phyloP scores from a whole-genome alignment of 2,888 invertebrate species.

The Flexamia atlantica region DNA sequence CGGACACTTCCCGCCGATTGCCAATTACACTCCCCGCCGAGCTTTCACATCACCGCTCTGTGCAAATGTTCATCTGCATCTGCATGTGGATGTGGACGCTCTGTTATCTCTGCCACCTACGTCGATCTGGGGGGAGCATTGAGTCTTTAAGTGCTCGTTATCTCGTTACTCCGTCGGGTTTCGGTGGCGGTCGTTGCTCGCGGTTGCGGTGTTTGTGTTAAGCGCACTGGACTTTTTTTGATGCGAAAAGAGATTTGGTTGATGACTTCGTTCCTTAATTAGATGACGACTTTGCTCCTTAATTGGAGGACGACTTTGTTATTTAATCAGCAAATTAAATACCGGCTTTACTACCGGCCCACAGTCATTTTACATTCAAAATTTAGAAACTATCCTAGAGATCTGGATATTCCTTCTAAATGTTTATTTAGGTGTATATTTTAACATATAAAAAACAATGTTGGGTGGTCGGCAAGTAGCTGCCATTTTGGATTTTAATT shows the following conservation, averaged over 20 bases:
- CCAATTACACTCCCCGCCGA: conserved; percentile 11
- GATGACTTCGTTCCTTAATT: too few species aligned
- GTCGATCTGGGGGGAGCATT: background rate
- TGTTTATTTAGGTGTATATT: too few species aligned
- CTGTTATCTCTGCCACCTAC: conserved; percentile 38
- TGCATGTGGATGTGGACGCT: conserved; percentile 35
- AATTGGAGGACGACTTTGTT: too few species aligned
- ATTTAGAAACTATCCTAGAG: too few species aligned
- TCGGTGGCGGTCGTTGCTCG: background rate
- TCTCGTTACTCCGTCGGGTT: conserved; percentile 10
- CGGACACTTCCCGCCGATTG: background rate
- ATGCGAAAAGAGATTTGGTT: background rate
- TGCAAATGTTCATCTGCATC: conserved; percentile 50
- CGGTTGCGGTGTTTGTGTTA: background rate
- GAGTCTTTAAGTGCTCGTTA: conserved; percentile 35
- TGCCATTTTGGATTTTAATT: too few species aligned
- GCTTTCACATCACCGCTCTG: conserved; percentile 6
- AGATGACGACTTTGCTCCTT: too few species aligned
- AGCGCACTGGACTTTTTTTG: background rate
- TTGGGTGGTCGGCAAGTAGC: too few species aligned
- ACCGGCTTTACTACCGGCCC: too few species aligned
- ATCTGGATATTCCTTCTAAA: too few species aligned
- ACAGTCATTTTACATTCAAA: too few species aligned
- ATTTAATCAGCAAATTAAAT: too few species aligned
- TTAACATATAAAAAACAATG: too few species aligned